phyloP scores from a whole-genome alignment of 2,888 invertebrate species.

The Chloromyia formosa region DNA sequence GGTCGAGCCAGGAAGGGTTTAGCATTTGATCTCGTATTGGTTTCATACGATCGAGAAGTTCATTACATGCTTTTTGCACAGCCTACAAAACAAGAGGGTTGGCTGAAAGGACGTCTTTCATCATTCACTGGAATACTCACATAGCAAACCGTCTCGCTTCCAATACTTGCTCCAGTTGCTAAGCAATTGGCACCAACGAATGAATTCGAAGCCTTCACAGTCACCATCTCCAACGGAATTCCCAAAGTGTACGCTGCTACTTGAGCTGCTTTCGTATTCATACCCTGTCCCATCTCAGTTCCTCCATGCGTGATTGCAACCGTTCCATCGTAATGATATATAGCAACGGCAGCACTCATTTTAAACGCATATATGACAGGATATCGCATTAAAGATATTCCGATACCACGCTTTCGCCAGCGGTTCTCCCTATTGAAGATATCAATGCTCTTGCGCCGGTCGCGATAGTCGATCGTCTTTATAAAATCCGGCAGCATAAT shows the following conservation, averaged over 20 bases:
- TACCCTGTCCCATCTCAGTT: slow-evolving; percentile 78
- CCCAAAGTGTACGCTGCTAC: slow-evolving; percentile 75
- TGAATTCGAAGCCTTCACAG: slow-evolving; percentile 70
- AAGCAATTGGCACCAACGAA: slow-evolving; percentile 70
- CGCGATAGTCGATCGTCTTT: slow-evolving; percentile 63
- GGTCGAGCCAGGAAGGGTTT: slow-evolving; percentile 57
- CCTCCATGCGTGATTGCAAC: slow-evolving; percentile 74
- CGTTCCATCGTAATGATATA: slow-evolving; percentile 74
- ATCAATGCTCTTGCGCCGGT: slow-evolving; percentile 65
- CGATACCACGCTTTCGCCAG: slow-evolving; percentile 78
- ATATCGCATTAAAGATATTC: slow-evolving; percentile 73
- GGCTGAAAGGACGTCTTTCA: no score
- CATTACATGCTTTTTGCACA: slow-evolving; percentile 17
- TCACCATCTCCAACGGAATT: slow-evolving; percentile 71
- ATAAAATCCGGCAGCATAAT: slow-evolving; percentile 46
- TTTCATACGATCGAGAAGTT: slow-evolving; percentile 38
- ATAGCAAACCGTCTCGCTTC: slow-evolving; percentile 71
- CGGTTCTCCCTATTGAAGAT: slow-evolving; percentile 72
- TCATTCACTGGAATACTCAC: slow-evolving; percentile 53
- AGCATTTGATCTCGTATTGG: slow-evolving; percentile 52
- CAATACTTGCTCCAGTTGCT: slow-evolving; percentile 72
- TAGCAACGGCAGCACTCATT: slow-evolving; percentile 68
- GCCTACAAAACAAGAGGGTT: neutral
- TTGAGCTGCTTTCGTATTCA: slow-evolving; percentile 76
- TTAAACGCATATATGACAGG: slow-evolving; percentile 64